Percentiles rank a stretch among this genome's conserved stretches.
phyloP scores from a whole-genome alignment of 1,140 invertebrate species.

The Lordiphosa clarofinis region DNA sequence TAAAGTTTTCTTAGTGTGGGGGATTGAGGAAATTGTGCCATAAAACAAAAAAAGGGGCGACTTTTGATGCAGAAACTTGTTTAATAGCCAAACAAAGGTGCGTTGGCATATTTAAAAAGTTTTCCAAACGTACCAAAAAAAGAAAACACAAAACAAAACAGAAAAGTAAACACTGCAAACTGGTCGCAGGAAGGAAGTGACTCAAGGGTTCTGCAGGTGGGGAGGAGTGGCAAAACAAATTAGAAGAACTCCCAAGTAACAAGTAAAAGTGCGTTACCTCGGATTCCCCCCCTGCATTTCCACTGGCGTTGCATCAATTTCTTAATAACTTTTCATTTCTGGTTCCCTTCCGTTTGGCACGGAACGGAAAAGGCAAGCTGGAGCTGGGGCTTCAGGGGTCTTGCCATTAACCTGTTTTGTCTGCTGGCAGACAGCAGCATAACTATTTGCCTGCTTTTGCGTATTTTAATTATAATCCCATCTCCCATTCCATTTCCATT shows the following conservation, averaged over 20 bases:
- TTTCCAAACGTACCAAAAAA: constrained; percentile 20
- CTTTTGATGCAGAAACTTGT: constrained; percentile 33
- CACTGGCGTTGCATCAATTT: constrained; percentile 61
- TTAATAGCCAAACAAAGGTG: constrained; percentile 51
- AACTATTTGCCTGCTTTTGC: constrained; percentile 52
- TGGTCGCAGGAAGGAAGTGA: constrained; percentile 64
- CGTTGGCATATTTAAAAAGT: constrained; percentile 42
- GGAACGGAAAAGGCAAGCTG: constrained; percentile 21
- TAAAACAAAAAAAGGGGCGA: constrained; percentile 15
- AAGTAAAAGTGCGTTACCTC: constrained; percentile 65
- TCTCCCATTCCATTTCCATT: constrained; percentile 66
- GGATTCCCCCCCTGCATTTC: constrained; percentile 25
- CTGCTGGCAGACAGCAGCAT: constrained; percentile 18
- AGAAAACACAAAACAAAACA: constrained; percentile 27
- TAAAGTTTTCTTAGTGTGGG: background rate
- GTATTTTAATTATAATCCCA: constrained; percentile 24
- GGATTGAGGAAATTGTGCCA: background rate
- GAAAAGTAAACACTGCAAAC: constrained; percentile 38
- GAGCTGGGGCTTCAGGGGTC: constrained; percentile 26
- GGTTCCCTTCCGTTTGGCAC: constrained; percentile 25
- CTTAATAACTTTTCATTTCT: constrained; percentile 66
- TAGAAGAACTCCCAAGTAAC: constrained; percentile 36
- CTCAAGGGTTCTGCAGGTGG: constrained; percentile 31
- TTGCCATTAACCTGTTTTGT: constrained; percentile 65
- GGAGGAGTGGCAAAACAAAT: constrained; percentile 2